phyloP scores from a whole-genome alignment of 2,113 vertebrate genomes.

The Terrapene triunguis region DNA sequence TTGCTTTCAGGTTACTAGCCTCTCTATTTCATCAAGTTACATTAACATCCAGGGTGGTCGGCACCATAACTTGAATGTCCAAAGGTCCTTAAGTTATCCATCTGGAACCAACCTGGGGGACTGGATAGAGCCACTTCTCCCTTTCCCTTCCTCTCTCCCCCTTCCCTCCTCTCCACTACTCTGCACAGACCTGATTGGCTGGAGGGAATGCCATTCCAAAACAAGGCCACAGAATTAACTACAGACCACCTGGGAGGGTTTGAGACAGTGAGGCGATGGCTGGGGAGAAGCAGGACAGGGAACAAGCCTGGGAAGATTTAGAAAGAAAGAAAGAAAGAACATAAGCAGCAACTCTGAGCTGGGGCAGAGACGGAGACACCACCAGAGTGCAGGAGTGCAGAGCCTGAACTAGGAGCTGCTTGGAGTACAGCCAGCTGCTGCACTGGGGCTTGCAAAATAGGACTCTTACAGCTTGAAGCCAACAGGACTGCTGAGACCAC shows the following conservation, averaged over 20 bases:
- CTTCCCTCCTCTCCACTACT: neutral
- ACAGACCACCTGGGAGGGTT: neutral
- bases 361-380: neutral
- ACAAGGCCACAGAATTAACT: neutral
- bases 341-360: neutral
- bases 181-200: neutral
- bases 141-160: neutral
- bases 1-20: neutral
- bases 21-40: neutral
- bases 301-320: neutral
- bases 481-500: neutral
- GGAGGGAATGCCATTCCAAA: neutral
- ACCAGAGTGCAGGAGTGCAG: neutral
- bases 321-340: neutral
- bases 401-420: neutral
- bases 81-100: neutral
- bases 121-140: neutral
- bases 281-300: neutral
- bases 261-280: neutral
- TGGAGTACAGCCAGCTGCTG: neutral
- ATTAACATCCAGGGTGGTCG: neutral
- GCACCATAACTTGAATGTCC: neutral
- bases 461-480: neutral
- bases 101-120: neutral
- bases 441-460: neutral